Conservation (phyloP, 2,797 vertebrate species). For the Rhinoraja longicauda region DNA sequence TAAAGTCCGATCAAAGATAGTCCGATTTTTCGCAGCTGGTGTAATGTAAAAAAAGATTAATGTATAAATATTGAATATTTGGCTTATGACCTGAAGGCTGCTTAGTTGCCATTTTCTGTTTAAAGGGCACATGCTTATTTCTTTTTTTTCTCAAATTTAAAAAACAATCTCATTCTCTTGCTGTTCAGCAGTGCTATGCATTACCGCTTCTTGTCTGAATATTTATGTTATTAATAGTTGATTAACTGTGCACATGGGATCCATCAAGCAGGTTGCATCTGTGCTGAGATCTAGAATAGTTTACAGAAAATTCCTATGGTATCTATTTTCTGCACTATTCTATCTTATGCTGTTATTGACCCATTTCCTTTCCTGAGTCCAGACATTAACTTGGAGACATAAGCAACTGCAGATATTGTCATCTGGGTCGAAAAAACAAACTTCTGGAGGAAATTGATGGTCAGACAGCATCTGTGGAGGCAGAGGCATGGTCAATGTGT, state of each 20-base stretch:
- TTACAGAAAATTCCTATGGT: constrained; percentile 23
- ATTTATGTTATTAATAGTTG: neutral
- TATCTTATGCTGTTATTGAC: neutral
- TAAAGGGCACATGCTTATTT: neutral
- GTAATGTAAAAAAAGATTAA: neutral
- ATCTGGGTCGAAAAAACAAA: too few relatives aligned
- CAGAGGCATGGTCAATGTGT: too few relatives aligned
- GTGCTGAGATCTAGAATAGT: neutral
- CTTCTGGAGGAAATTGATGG: too few relatives aligned
- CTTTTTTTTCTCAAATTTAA: neutral
- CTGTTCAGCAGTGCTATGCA: neutral
- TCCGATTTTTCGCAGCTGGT: neutral
- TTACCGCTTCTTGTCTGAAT: neutral
- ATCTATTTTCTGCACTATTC: neutral
- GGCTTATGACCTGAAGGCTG: neutral
- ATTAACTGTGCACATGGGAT: neutral
- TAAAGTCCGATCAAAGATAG: neutral
- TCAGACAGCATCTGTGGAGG: too few relatives aligned
- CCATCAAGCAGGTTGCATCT: neutral
- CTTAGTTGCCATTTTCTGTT: neutral
- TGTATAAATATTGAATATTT: neutral
- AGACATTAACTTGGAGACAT: too few relatives aligned
- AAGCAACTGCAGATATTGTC: too few relatives aligned
- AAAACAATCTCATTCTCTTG: neutral
- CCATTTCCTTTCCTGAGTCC: neutral